These are phyloP conservation scores for Dryococelus australis DNA, from an alignment of 2,888 invertebrate species.

Conservation along the genomic window DNA sequence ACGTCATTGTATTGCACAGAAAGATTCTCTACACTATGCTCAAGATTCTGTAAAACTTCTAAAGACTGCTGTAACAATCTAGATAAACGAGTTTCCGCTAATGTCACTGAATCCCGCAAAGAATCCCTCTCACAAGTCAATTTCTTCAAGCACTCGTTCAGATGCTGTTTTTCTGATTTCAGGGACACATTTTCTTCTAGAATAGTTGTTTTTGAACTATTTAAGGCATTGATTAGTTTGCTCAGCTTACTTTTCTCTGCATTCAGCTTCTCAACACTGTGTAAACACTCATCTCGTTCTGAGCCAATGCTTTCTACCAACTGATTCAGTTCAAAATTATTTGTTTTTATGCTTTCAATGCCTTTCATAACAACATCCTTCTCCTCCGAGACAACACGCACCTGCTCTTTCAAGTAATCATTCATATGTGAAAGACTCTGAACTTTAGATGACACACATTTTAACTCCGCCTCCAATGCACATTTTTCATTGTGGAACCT, in stretches of 20 bases:
- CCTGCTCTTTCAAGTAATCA: slow-evolving; percentile 28
- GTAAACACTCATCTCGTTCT: slow-evolving; percentile 39
- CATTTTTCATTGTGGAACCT: slow-evolving; percentile 34
- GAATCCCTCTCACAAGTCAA: background rate
- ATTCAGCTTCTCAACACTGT: slow-evolving; percentile 32
- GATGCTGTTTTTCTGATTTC: slow-evolving; percentile 39
- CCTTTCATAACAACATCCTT: slow-evolving; percentile 39
- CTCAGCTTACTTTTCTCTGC: slow-evolving; percentile 38
- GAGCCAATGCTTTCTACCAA: slow-evolving; percentile 38
- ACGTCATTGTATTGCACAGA: background rate
- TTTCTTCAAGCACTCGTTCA: slow-evolving; percentile 27
- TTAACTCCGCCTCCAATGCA: slow-evolving; percentile 21
- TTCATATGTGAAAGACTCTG: background rate
- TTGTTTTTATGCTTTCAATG: slow-evolving; percentile 40
- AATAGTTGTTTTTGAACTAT: slow-evolving; percentile 28
- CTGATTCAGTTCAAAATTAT: slow-evolving; percentile 42
- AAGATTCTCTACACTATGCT: background rate
- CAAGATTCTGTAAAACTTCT: background rate
- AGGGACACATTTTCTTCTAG: slow-evolving; percentile 36
- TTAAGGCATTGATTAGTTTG: slow-evolving; percentile 31
- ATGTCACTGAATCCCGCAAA: background rate
- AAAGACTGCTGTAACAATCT: background rate
- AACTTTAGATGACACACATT: background rate
- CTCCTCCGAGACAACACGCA: slow-evolving; percentile 36
- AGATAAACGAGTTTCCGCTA: background rate